A percentile compares a stretch with the other conserved stretches of the same genome.
These are phyloP conservation scores for Myotis myotis DNA, from an alignment of 2,797 vertebrate genomes.

Conservation along the genomic window DNA sequence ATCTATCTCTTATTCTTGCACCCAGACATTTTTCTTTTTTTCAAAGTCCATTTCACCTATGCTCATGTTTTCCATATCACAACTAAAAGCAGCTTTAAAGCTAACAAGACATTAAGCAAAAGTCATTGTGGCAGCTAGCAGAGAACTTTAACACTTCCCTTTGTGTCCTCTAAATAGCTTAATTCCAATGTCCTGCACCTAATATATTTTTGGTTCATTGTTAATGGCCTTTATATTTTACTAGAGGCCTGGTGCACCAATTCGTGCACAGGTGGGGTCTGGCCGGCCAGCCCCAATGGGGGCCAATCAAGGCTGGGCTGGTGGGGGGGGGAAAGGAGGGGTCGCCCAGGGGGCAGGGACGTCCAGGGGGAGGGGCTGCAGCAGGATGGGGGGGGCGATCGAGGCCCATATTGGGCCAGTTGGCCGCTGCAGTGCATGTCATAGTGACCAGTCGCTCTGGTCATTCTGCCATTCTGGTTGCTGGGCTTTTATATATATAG, in stretches of 20 bases:
- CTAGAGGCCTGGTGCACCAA: too few species aligned
- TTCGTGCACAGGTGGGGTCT: too few species aligned
- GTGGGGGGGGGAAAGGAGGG: too few species aligned
- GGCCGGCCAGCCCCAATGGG: too few species aligned
- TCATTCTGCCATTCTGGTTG: too few species aligned
- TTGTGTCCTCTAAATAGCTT: neutral
- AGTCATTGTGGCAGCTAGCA: neutral
- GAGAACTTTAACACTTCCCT: neutral
- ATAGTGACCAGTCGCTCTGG: too few species aligned
- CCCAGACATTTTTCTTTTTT: neutral
- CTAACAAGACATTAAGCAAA: neutral
- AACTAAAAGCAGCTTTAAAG: neutral
- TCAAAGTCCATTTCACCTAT: neutral
- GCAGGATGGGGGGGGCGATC: too few species aligned
- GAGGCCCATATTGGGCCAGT: too few species aligned
- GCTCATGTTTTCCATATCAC: neutral
- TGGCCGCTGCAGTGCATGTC: too few species aligned
- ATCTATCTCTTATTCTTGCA: neutral
- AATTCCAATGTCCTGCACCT: neutral
- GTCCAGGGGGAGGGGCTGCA: too few species aligned
- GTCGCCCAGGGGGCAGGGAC: fast-evolving
- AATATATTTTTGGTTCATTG: neutral
- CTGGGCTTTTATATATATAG: too few species aligned
- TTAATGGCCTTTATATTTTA: neutral
- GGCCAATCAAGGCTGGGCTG: too few species aligned